These are phyloP conservation scores for Allacma fusca DNA, from an alignment of 2,888 invertebrate species.

Conservation along the genomic window DNA sequence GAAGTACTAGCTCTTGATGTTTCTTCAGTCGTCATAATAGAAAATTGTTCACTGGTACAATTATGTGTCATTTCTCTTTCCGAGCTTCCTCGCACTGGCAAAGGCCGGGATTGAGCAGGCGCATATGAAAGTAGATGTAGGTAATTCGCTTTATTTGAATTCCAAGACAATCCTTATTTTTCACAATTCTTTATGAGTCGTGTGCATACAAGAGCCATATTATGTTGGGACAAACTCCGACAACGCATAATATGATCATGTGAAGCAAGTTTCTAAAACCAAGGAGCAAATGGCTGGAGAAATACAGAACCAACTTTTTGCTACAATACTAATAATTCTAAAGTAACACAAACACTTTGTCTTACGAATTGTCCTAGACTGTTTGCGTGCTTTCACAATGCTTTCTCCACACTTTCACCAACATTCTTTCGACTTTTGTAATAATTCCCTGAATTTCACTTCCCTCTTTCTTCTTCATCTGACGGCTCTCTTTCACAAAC, in stretches of 20 bases:
- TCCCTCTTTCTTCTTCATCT: not conserved
- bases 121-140: not conserved
- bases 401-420: not conserved
- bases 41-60: not conserved
- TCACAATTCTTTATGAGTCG: slow-evolving; percentile 6
- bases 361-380: not conserved
- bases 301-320: not conserved
- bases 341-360: slow-evolving; percentile 13
- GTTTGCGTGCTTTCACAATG: not conserved
- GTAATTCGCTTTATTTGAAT: not conserved
- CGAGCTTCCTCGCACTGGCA: not conserved
- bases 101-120: too few relatives aligned
- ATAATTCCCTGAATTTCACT: slow-evolving; percentile 3
- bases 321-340: not conserved
- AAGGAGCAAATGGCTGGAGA: not conserved
- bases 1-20: not conserved
- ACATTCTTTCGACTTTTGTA: not conserved
- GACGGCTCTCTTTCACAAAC: not conserved
- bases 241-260: not conserved
- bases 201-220: not conserved
- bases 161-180: slow-evolving; percentile 6
- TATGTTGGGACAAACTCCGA: not conserved
- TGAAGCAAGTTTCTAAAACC: not conserved
- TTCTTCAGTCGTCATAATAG: not conserved
- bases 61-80: slow-evolving; percentile 10